Base-by-base conservation (phyloP, 2,113 vertebrate species). In the Gobio gobio region DNA sequence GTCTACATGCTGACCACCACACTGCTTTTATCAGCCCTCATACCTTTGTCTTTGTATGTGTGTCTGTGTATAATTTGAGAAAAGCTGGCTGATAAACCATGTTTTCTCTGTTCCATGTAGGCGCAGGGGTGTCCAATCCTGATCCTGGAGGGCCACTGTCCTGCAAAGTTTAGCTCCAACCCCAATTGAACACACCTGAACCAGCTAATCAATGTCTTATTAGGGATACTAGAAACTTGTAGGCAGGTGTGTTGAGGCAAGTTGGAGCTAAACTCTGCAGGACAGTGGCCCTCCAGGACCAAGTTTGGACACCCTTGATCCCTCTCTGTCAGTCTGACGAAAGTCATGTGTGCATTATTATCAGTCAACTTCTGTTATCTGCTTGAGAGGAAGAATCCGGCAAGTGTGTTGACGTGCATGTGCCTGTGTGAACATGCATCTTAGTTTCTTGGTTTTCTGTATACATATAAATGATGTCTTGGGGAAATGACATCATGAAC, bases 11-110 rank as follows among this genome's bases (percentile, higher is more conserved):
- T 82, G 64, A 22, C 14, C 78, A 66, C n/a, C 33, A 36, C 78
- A 63, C 26, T 63, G 78, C 18, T 33, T 59, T 82, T 76, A 86
- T 86, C 79, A 86, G 70, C 45, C 45, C 79, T 66, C 85, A 54
- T 72, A 86, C 78, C 78, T 82, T 85, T 82, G 47, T 45, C 61
- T 80, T 26, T 59, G 70, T 68, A 43, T 10, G 20, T 43, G 68
- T 75, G 63, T 59, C 66, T 66, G 26, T 72, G 26, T 47, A 47
- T 49, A 14, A 36, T 66, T 54, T n/a, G 24, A n/a, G 5, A n/a
- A 47, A 47, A 61, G 22, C 9, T 58, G 26, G 12, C 3, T 45
- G 75, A 72, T 45, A 72, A 79, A 70, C 14, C 54, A 10, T 36
- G 64, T 40, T 13, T 22, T 66, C 33, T 74, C 63, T 75, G 26